Base-by-base conservation (phyloP, 30 jellyfish, hydroid and myxozoan genomes). In the Hydractinia symbiolongicarpus region DNA sequence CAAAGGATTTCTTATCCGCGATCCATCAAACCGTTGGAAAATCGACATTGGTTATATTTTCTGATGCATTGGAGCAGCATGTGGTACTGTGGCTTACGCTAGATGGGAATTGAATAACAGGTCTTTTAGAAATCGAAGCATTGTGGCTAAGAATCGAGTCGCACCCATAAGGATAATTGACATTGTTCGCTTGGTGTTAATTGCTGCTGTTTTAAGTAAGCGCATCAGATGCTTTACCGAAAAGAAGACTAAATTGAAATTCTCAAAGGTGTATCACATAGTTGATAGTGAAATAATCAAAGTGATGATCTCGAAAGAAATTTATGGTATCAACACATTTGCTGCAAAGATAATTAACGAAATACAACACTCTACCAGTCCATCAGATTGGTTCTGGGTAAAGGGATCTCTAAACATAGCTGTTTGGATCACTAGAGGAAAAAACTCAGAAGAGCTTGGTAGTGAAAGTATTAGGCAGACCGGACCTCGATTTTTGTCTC, bases 1-100 rank as follows among this genome's bases (percentile, higher is more conserved):
- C 19, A 82, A 50, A 17, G 44, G 50, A 56, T 73, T 72, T 5
- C 51, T 6, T 70, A 72, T 44, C 52, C 50, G 53, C 55, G 91
- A 30, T 72, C 88, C 20, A 30, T 83, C 17, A 83, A 52, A 57
- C 91, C 91, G 17, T 55, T 8, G 91, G 89, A 5, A 40, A 73
- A 6, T 70, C 88, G 56, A 50, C 7, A 10, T 55, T 83, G 4
- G 60, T 30, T 8, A 7, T 83, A 8, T 83, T 83, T 61, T 50
- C 67, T 9, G 91, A 73, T 21, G 91, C 62, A 5, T 20, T 62
- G 80, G 5, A 15, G 72, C 66, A 7, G 85, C 57, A 5, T 51
- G 20, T 55, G 86, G 57, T 6, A 40, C 81, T 8, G 86, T 50
- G 8, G 87, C 81, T n/a, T 67, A 64, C n/a, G 64, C 44, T 8